Base-by-base conservation (phyloP, 1,140 invertebrate species). In the Calycopis cecrops region DNA sequence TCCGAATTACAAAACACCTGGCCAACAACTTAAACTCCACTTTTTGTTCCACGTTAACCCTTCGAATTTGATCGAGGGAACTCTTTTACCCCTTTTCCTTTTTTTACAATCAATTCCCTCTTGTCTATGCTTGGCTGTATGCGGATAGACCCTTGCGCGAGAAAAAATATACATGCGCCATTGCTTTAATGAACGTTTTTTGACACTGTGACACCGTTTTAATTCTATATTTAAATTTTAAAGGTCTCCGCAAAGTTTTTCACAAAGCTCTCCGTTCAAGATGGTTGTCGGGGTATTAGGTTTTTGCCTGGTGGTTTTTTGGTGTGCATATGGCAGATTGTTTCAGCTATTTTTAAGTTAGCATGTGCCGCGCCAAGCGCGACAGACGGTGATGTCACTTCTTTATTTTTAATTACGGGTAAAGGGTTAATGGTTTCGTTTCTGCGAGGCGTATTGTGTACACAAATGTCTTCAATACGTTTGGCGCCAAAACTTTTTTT, bases 311-410 rank as follows among this genome's bases (percentile, higher is more conserved):
- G 55, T 72, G 68, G 69, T 82, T 81, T 84, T 82, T 80, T 71
- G 65, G 72, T 68, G 65, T 83, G 65, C 82, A 85, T 78, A 85
- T 85, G 82, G 79, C 71, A 72, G 72, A 85, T 77, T 74, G 58
- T 76, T 76, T 77, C 62, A 67, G 82, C 79, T 85, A 85, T 83
- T 83, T 83, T 82, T 73, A 74, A 75, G 57, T 75, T 74, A 69
- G 79, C 76, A 80, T 85, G 79, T 82, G 82, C 82, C 61, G 60
- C 67, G 69, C 68, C 78, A 75, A 78, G 78, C 71, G 77, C 79
- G 73, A 71, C 82, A 83, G 69, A 73, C 76, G 76, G 67, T 85
- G 82, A 83, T 83, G 77, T 85, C 79, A 80, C 65, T 75, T 59
- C 64, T 78, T 76, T 76, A 79, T 80, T 79, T 81, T 72, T 69